phyloP scores from a whole-genome alignment of 2,797 vertebrate species.

The Cottoperca gobio region DNA sequence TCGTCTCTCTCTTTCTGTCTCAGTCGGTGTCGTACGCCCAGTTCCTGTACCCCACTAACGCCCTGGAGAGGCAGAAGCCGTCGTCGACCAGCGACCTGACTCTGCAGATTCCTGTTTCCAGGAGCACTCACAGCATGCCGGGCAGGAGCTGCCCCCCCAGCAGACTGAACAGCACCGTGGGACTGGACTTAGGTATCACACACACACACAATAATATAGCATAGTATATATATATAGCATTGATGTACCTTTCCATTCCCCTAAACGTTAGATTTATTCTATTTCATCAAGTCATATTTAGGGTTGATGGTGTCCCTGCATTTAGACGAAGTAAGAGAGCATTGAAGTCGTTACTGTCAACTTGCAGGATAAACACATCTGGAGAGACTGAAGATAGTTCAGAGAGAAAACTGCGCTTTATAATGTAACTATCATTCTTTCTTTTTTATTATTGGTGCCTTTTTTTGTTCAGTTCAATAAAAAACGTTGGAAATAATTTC shows the following conservation, averaged over 20 bases:
- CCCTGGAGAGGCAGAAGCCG: conserved; percentile 90
- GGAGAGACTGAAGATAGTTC: no score
- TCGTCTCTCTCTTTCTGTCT: background rate
- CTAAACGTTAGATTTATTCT: background rate
- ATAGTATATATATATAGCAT: no score
- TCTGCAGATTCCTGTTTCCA: conserved; percentile 79
- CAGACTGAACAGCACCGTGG: conserved; percentile 76
- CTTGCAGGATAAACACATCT: no score
- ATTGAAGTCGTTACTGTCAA: no score
- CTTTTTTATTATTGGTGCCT: no score
- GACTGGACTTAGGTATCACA: conserved; percentile 80
- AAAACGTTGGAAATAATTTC: no score
- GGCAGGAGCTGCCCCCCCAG: conserved; percentile 82
- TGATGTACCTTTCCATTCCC: background rate
- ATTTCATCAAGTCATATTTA: background rate
- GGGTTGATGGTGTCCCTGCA: background rate
- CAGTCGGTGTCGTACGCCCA: conserved; percentile 97
- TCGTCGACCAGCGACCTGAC: conserved; percentile 76
- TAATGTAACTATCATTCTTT: no score
- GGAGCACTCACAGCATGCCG: conserved; percentile 70
- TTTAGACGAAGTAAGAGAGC: background rate
- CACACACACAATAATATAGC: no score
- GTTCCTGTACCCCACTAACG: conserved; percentile 95
- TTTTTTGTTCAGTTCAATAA: no score
- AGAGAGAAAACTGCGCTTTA: no score